These are phyloP conservation scores for Pachypanchax playfairii DNA, from an alignment of 2,113 vertebrate species.

Conservation along the genomic window DNA sequence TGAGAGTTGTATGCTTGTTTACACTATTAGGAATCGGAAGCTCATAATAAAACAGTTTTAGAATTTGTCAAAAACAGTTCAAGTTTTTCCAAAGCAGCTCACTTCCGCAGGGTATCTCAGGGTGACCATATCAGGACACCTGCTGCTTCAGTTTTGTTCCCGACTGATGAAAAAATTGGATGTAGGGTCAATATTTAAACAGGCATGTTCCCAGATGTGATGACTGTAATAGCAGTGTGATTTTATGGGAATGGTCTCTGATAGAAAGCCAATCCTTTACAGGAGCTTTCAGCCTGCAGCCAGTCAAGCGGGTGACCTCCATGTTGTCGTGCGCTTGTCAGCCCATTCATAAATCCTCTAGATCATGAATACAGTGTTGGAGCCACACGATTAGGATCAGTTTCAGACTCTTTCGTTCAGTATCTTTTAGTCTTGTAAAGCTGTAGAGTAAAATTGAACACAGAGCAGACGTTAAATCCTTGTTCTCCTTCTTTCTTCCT, in stretches of 20 bases:
- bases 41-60: neutral
- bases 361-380: slow-evolving; percentile 10
- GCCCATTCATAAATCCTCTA: slow-evolving; percentile 4
- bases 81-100: slow-evolving; percentile 8
- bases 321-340: neutral
- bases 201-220: too few species aligned
- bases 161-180: neutral
- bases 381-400: neutral
- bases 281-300: too few species aligned
- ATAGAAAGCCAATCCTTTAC: slow-evolving; percentile 1
- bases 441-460: too few species aligned
- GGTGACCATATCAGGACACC: neutral
- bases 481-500: too few species aligned
- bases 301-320: neutral
- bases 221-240: too few species aligned
- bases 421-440: neutral
- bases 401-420: too few species aligned
- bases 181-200: neutral
- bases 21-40: neutral
- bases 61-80: slow-evolving; percentile 5
- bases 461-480: too few species aligned
- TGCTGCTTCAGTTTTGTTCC: neutral
- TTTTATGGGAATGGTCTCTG: too few species aligned
- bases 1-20: neutral
- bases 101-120: neutral